Conservation (phyloP, 2,888 invertebrate genomes). For the Dicyrtoma fusca region DNA sequence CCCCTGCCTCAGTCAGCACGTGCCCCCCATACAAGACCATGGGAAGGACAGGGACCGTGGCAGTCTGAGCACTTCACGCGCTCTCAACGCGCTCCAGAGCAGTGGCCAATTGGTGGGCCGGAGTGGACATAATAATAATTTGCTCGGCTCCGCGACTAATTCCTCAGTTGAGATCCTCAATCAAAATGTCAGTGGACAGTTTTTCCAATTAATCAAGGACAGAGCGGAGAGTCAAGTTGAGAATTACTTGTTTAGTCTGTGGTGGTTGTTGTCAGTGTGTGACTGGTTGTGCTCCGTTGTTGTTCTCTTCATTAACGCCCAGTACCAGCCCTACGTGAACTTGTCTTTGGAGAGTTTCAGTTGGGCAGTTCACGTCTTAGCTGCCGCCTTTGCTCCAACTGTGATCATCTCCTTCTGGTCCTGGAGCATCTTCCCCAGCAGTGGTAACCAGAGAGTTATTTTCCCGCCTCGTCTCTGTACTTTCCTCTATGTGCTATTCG, state of each 20-base stretch:
- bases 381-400: neutral
- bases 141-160: no score
- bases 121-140: no score
- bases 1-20: neutral
- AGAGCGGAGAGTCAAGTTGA: constrained; percentile 27
- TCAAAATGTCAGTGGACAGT: neutral
- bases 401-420: neutral
- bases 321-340: neutral
- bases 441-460: neutral
- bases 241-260: constrained; percentile 15
- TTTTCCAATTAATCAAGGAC: neutral
- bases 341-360: constrained; percentile 10
- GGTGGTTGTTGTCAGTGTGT: constrained; percentile 25
- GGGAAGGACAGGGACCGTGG: neutral
- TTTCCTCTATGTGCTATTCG: constrained; percentile 12
- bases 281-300: constrained; percentile 15
- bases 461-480: neutral
- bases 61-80: no score
- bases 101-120: neutral
- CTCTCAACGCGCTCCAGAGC: neutral
- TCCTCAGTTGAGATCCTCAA: no score
- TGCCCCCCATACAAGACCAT: neutral
- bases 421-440: neutral
- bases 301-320: neutral
- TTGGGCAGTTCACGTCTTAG: constrained; percentile 8